These are phyloP conservation scores for Podarcis cretensis DNA, from an alignment of 2,113 vertebrate species.

Conservation along the genomic window DNA sequence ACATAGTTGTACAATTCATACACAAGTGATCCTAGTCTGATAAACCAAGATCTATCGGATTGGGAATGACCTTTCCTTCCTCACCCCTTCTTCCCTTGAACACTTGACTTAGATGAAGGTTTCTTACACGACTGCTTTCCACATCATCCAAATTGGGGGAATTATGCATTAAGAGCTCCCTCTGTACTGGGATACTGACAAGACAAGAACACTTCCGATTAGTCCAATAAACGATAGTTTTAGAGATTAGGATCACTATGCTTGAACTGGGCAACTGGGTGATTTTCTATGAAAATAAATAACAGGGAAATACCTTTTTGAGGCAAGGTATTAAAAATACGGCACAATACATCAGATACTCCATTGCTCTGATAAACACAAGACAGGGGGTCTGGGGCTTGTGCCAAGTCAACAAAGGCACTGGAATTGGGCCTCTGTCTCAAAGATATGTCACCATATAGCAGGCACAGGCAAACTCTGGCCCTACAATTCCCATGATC, in stretches of 20 bases:
- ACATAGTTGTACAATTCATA: neutral
- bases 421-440: neutral
- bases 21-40: neutral
- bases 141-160: neutral
- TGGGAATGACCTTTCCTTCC: neutral
- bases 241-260: too few species aligned
- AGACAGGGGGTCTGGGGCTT: neutral
- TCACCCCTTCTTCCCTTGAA: neutral
- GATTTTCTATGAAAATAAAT: too few species aligned
- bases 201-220: neutral
- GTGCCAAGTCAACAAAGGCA: neutral
- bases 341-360: neutral
- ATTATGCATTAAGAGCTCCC: neutral
- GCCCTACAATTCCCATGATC: too few species aligned
- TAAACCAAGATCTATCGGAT: neutral
- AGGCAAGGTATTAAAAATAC: neutral
- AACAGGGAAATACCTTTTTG: neutral
- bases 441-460: neutral
- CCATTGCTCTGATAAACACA: neutral
- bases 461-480: too few species aligned
- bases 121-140: neutral
- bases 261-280: too few species aligned
- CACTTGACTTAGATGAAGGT: neutral
- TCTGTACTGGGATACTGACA: neutral
- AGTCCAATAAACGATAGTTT: too few species aligned